Base-by-base conservation (phyloP, 2,797 vertebrate genomes). In the Simalia tracyae region DNA sequence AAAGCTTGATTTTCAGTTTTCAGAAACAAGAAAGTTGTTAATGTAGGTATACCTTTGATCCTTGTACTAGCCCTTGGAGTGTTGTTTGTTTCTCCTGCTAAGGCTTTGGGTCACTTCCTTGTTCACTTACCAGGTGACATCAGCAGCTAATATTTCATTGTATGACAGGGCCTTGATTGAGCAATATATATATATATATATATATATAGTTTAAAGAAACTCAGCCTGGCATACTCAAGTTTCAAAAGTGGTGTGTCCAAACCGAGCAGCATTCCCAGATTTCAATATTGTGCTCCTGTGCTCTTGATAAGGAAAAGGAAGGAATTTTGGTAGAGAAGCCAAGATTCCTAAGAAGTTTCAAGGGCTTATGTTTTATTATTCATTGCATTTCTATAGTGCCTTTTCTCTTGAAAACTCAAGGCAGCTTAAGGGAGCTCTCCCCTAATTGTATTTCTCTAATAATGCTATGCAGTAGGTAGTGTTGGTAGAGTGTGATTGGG, bases 81-180 rank as follows among this genome's bases (percentile, higher is more conserved):
- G 5, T 54, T 54, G 42, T 90, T 54, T 54, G 42, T 90, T 90
- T 86, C 54, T 7, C 31, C 6, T 7, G 10, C 11, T 26, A 50
- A 85, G 90, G 81, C 61, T 28, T 56, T 84, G 9, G n/a, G 60
- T 28, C 42, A 56, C 81, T 60, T 90, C 60, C 81, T 46, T 81
- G 46, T 64, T 90, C 63, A 81, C 89, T 90, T 90, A 90, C 86
- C 81, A 86, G 46, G 84, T 54, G 6, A 54, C 60, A 86, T 17
- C 46, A 56, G 84, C 61, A 26, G 61, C 50, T 90, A 46, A 86
- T 90, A 90, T 66, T 86, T 90, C 90, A 90, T 90, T 85, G 46
- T 36, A 90, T 64, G 81, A 66, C 76, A 56, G 81, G 59, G 81
- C 60, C 89, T 64, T 85, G 81, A 90, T 85, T 85, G 85, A 90